Conservation (phyloP, 2,888 invertebrate species). For the Mesoligia furuncula region DNA sequence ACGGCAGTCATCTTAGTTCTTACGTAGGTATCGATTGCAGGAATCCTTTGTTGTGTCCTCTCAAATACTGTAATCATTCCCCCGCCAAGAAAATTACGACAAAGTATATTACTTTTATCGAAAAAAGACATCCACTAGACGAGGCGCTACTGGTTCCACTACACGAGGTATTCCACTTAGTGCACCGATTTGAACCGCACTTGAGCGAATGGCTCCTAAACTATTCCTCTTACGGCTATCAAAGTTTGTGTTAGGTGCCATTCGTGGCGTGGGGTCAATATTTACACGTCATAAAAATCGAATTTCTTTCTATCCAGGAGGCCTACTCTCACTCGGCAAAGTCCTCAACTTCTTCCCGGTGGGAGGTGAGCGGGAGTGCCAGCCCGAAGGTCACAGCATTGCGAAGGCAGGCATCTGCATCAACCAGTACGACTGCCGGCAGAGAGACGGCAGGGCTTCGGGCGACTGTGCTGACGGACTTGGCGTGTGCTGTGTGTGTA, state of each 20-base stretch:
- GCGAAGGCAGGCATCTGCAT: constrained; percentile 94
- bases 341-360: constrained; percentile 96
- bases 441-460: constrained; percentile 92
- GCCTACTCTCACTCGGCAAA: constrained; percentile 83
- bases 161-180: neutral
- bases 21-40: constrained; percentile 8
- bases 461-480: constrained; percentile 96
- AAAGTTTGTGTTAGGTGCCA: neutral
- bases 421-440: constrained; percentile 95
- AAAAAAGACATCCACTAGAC: neutral
- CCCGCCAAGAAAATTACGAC: neutral
- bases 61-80: neutral
- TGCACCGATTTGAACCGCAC: neutral
- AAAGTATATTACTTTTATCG: neutral
- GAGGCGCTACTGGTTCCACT: too few species aligned
- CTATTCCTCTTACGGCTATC: neutral
- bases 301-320: constrained; percentile 68
- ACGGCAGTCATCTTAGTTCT: neutral
- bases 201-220: neutral
- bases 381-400: constrained; percentile 92
- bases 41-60: neutral
- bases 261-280: neutral
- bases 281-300: neutral
- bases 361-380: constrained; percentile 95
- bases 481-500: constrained; percentile 96